These are phyloP conservation scores for Glaucomys volans DNA, from an alignment of 2,113 vertebrate genomes.

Conservation along the genomic window DNA sequence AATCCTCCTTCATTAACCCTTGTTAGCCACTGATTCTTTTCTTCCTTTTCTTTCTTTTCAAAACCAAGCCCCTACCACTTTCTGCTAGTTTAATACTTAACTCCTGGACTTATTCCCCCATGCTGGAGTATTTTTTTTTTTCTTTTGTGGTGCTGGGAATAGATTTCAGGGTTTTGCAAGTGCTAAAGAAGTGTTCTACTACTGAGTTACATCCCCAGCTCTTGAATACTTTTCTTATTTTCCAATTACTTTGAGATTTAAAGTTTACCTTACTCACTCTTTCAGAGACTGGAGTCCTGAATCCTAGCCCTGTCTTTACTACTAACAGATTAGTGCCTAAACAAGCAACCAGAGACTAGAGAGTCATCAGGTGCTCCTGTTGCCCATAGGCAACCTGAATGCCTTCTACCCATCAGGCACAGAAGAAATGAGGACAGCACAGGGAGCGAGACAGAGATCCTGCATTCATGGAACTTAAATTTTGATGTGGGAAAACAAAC, in stretches of 20 bases:
- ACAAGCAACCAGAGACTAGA: background rate
- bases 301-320: background rate
- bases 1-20: background rate
- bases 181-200: background rate
- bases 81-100: background rate
- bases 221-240: background rate
- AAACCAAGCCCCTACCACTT: background rate
- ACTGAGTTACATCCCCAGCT: background rate
- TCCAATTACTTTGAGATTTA: background rate
- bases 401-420: background rate
- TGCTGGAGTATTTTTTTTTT: background rate
- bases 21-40: background rate
- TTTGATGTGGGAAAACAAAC: background rate
- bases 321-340: background rate
- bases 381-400: background rate
- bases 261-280: background rate
- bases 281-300: background rate
- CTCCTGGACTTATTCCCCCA: background rate
- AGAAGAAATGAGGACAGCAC: background rate
- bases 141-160: background rate
- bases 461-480: background rate
- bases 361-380: background rate
- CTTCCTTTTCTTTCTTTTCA: background rate
- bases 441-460: background rate
- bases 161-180: background rate